Conservation (phyloP, 2,797 vertebrate genomes). For the Microtus agrestis region DNA sequence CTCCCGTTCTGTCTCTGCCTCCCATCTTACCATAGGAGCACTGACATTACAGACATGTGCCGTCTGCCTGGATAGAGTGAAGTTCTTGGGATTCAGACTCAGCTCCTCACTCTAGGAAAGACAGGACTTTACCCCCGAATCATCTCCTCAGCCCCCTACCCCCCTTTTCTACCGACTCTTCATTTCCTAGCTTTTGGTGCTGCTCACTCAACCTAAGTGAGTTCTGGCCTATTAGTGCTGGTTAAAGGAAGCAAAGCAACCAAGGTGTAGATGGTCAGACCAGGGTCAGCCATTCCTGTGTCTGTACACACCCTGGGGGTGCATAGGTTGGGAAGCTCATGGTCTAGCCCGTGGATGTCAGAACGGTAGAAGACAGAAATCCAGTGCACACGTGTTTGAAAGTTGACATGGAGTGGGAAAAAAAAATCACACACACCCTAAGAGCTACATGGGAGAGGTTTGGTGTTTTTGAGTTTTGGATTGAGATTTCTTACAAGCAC, state of each 20-base stretch:
- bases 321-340: rapidly evolving
- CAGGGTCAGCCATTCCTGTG: not conserved
- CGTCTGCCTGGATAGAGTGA: too few relatives aligned
- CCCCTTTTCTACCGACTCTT: not conserved
- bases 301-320: not conserved
- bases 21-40: not conserved
- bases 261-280: not conserved
- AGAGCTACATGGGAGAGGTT: not conserved
- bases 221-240: not conserved
- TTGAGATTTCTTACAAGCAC: not conserved
- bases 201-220: not conserved
- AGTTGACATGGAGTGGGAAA: not conserved
- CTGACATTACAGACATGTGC: not conserved
- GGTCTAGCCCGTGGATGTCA: not conserved
- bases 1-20: not conserved
- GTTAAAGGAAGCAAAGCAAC: not conserved
- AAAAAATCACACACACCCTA: too few relatives aligned
- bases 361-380: not conserved
- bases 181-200: not conserved
- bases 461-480: not conserved
- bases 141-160: not conserved
- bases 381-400: not conserved
- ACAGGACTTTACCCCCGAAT: not conserved
- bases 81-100: not conserved
- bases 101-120: not conserved